Evolutionary conservation across 1,140 invertebrate genomes (phyloP).

Genomic region (Stratiolaelaps scimitus): DNA sequence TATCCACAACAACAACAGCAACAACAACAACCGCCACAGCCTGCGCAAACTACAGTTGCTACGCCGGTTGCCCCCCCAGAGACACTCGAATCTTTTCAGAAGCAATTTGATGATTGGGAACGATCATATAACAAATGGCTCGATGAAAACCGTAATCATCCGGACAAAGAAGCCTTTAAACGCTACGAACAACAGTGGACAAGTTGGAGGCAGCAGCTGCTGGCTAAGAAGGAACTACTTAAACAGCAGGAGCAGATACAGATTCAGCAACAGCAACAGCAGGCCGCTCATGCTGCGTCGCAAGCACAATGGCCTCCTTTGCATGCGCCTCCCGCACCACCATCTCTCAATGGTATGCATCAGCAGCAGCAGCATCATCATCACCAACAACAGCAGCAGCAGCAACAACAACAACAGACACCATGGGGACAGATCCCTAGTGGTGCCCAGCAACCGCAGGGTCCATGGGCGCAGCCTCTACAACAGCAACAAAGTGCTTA

Average conservation of each 20-base stretch:
- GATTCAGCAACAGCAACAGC: not conserved
- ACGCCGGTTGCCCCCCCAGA: not conserved
- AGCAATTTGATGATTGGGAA: constrained; percentile 42
- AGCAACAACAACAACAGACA: not conserved
- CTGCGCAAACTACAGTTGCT: too few species aligned
- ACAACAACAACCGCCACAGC: too few species aligned
- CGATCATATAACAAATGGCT: constrained; percentile 43
- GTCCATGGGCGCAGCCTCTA: not conserved
- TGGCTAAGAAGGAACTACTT: constrained; percentile 33
- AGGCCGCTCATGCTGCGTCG: not conserved
- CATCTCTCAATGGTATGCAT: constrained; percentile 14
- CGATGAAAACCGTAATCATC: constrained; percentile 43
- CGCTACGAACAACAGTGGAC: constrained; percentile 43
- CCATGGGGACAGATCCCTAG: not conserved
- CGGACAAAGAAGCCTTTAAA: constrained; percentile 42
- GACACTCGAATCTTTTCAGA: constrained; percentile 38
- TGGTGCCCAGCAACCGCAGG: not conserved
- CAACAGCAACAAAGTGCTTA: constrained; percentile 23
- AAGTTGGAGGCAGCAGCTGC: constrained; percentile 39
- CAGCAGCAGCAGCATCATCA: constrained; percentile 14
- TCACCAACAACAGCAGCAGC: not conserved
- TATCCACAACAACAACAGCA: constrained; percentile 3
- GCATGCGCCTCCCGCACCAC: constrained; percentile 17
- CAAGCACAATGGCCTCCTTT: constrained; percentile 14
- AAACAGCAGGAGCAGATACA: not conserved